These are phyloP conservation scores for Apocheima hispidaria DNA, from an alignment of 2,888 invertebrate species.

Conservation along the genomic window DNA sequence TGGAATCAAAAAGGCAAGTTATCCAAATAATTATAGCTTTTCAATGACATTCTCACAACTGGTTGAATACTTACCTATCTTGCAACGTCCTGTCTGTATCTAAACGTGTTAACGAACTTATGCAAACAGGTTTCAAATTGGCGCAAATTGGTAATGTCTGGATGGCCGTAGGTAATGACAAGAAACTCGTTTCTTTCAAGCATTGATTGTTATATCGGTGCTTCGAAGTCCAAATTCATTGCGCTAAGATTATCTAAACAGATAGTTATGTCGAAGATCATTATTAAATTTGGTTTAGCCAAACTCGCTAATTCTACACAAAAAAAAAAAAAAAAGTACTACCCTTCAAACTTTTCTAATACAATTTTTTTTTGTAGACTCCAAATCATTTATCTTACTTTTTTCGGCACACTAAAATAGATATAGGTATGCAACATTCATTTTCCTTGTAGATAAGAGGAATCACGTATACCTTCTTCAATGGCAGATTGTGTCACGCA, in stretches of 20 bases:
- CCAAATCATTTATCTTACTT: not conserved
- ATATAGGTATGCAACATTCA: not conserved
- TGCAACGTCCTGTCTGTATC: slow-evolving; percentile 15
- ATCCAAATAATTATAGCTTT: not conserved
- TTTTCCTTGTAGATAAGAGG: not conserved
- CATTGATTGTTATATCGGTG: not conserved
- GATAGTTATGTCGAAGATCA: no score
- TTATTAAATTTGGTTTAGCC: not conserved
- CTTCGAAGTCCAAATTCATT: not conserved
- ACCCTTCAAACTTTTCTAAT: not conserved
- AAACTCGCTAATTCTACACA: not conserved
- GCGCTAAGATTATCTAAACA: not conserved
- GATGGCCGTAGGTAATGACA: not conserved
- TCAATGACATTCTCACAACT: slow-evolving; percentile 2
- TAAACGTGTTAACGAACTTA: slow-evolving; percentile 13
- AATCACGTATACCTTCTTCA: not conserved
- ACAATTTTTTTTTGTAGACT: no score
- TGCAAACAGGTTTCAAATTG: slow-evolving; percentile 9
- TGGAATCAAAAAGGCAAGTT: slow-evolving; percentile 6
- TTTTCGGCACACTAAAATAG: not conserved
- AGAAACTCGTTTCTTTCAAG: no score
- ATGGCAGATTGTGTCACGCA: not conserved
- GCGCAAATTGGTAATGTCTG: not conserved
- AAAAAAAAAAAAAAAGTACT: not conserved
- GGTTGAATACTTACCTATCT: slow-evolving; percentile 1